phyloP scores from a whole-genome alignment of 2,888 invertebrate genomes.

The Dolichomitus sp. region DNA sequence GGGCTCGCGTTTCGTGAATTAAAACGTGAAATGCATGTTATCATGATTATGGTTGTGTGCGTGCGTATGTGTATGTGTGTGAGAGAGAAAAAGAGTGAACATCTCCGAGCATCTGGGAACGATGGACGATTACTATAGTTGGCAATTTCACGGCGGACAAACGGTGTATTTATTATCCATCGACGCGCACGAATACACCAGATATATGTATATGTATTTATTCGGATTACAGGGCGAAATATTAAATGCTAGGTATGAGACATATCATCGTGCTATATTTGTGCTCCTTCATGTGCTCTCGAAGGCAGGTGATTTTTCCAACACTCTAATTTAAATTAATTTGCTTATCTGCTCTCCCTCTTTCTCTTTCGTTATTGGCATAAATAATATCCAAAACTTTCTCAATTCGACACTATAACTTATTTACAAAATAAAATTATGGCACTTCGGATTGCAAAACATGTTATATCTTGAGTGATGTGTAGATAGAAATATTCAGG shows the following conservation, averaged over 20 bases:
- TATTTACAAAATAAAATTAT: not conserved
- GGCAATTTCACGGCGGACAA: conserved; percentile 73
- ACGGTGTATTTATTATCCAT: conserved; percentile 71
- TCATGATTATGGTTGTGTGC: conserved; percentile 43
- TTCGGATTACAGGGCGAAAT: conserved; percentile 45
- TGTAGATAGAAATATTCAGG: too few relatives aligned
- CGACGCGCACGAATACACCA: conserved; percentile 47
- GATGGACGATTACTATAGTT: conserved; percentile 64
- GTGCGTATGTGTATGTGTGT: not conserved
- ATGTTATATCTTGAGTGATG: too few relatives aligned
- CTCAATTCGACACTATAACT: not conserved
- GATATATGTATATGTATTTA: conserved; percentile 46
- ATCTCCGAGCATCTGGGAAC: conserved; percentile 52
- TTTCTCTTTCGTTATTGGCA: conserved; percentile 4
- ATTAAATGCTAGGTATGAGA: conserved; percentile 42
- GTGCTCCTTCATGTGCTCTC: not conserved
- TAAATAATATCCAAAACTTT: not conserved
- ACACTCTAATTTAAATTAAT: conserved; percentile 35
- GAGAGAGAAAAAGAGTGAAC: not conserved
- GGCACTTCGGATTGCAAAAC: not conserved
- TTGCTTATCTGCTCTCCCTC: conserved; percentile 1
- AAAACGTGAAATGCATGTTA: conserved; percentile 53
- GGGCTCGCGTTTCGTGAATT: conserved; percentile 42
- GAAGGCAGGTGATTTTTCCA: conserved; percentile 63
- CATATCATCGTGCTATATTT: conserved; percentile 8